phyloP scores from a whole-genome alignment of 1,140 invertebrate genomes.

The Cyclargus thomasi region DNA sequence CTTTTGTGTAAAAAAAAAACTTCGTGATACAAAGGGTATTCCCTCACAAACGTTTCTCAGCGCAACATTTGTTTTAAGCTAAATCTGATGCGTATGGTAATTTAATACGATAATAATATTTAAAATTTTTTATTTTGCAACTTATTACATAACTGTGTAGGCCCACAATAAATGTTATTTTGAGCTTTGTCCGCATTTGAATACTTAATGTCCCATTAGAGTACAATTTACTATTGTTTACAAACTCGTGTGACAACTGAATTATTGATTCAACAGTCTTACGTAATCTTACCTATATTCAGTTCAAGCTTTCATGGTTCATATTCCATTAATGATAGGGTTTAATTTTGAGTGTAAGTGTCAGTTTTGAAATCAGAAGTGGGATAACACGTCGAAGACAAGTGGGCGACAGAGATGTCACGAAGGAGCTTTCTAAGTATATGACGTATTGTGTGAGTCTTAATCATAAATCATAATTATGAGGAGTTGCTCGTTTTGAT shows the following conservation, averaged over 20 bases:
- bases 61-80: no score
- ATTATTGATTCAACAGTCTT: slow-evolving; percentile 22
- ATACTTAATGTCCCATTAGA: neutral
- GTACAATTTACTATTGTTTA: slow-evolving; percentile 23
- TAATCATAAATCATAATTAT: slow-evolving; percentile 21
- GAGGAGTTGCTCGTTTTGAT: neutral
- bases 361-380: slow-evolving; percentile 15
- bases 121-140: no score
- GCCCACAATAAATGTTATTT: neutral
- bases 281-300: neutral
- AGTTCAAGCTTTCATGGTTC: neutral
- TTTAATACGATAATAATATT: no score
- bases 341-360: neutral
- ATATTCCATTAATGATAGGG: neutral
- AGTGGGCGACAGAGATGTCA: slow-evolving; percentile 48
- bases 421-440: slow-evolving; percentile 42
- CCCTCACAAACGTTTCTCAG: no score
- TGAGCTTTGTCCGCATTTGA: neutral
- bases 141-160: neutral
- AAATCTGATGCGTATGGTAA: no score
- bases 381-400: slow-evolving; percentile 21
- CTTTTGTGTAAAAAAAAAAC: no score
- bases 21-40: no score
- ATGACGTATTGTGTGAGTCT: slow-evolving; percentile 19
- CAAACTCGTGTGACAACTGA: slow-evolving; percentile 33